These are phyloP conservation scores for Drosophila funebris DNA, from an alignment of 1,140 invertebrate genomes.

Conservation along the genomic window DNA sequence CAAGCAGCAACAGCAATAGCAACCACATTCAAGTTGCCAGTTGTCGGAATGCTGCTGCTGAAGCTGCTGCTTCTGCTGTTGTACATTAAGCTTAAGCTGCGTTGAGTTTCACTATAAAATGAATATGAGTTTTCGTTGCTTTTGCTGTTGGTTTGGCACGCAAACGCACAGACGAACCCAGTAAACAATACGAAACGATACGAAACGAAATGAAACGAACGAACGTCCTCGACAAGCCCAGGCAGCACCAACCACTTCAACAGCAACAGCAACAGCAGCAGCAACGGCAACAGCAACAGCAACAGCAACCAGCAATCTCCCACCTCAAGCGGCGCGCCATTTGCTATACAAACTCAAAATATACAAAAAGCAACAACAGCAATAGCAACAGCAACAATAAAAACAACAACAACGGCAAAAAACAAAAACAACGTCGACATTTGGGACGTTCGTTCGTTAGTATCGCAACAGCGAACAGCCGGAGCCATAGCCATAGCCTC, in stretches of 20 bases:
- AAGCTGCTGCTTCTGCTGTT: constrained; percentile 22
- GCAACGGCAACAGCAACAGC: constrained; percentile 23
- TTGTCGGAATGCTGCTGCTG: constrained; percentile 57
- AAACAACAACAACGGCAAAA: constrained; percentile 15
- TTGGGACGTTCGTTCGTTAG: constrained; percentile 75
- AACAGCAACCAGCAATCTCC: constrained; percentile 40
- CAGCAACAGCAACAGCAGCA: constrained; percentile 28
- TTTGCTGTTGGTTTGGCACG: constrained; percentile 67
- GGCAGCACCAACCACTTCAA: constrained; percentile 51
- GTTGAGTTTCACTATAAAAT: constrained; percentile 64
- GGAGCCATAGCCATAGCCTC: constrained; percentile 52
- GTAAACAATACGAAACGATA: constrained; percentile 19
- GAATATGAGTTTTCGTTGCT: constrained; percentile 69
- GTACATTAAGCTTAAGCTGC: constrained; percentile 57
- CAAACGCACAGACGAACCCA: constrained; percentile 67
- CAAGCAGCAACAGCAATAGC: constrained; percentile 26
- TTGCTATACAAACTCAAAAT: constrained; percentile 64
- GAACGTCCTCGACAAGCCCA: constrained; percentile 76
- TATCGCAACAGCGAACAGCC: constrained; percentile 67
- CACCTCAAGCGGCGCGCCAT: constrained; percentile 26
- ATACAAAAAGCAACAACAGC: constrained; percentile 63
- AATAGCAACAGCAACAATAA: constrained; percentile 28
- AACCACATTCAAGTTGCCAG: constrained; percentile 46
- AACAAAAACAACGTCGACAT: constrained; percentile 57
- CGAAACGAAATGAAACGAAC: constrained; percentile 36